Evolutionary conservation across 1,140 invertebrate genomes (phyloP).

Genomic region (Drosophila chauvacae): DNA sequence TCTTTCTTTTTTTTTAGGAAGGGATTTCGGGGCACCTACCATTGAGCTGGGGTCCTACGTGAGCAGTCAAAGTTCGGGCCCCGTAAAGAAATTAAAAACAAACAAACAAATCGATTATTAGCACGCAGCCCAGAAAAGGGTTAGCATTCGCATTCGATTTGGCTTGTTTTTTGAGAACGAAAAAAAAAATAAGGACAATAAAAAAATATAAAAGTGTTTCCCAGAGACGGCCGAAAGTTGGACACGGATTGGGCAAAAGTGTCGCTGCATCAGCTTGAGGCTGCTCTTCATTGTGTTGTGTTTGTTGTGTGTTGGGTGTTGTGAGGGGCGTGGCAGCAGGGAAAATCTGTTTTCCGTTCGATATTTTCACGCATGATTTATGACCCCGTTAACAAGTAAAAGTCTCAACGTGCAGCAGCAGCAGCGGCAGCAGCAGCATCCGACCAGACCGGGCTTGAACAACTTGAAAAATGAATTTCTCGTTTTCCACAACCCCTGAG

Average conservation of each 20-base stretch:
- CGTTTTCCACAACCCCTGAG: conserved; percentile 54
- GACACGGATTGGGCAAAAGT: conserved; percentile 42
- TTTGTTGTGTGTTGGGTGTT: conserved; percentile 16
- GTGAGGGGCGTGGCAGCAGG: conserved; percentile 37
- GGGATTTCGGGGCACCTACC: background rate
- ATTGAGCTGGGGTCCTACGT: conserved; percentile 41
- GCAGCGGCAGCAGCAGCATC: conserved; percentile 57
- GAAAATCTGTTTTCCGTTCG: conserved; percentile 81
- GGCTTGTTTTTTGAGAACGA: background rate
- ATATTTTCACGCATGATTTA: conserved; percentile 83
- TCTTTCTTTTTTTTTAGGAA: background rate
- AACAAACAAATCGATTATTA: conserved; percentile 82
- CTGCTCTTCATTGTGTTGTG: conserved; percentile 52
- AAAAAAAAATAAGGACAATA: background rate
- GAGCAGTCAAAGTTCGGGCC: conserved; percentile 49
- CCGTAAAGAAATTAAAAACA: conserved; percentile 74
- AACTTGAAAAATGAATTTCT: conserved; percentile 82
- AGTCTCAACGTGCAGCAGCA: conserved; percentile 73
- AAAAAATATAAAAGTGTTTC: background rate
- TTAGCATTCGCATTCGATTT: conserved; percentile 23
- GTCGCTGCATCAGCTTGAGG: conserved; percentile 47
- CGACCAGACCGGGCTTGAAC: conserved; percentile 40
- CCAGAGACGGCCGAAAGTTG: conserved; percentile 11
- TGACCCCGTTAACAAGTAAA: conserved; percentile 82
- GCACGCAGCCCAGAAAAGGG: conserved; percentile 33